Conservation (phyloP, 2,888 invertebrate species). For the Plusia festucae region DNA sequence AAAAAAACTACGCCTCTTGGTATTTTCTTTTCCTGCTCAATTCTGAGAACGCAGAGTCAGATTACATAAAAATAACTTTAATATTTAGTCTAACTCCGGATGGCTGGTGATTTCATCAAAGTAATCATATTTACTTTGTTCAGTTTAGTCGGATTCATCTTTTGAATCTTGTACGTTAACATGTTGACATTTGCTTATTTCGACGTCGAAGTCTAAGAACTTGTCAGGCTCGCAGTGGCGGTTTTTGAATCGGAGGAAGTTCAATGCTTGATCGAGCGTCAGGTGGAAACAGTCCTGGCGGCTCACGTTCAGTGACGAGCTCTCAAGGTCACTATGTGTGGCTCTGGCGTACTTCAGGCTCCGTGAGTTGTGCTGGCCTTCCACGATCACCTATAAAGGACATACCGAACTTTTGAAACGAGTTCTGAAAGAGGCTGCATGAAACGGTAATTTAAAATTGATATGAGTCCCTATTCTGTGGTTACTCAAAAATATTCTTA, state of each 20-base stretch:
- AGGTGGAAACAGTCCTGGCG: constrained; percentile 84
- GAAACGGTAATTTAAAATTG: too few relatives aligned
- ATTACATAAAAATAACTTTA: too few relatives aligned
- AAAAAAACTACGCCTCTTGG: too few relatives aligned
- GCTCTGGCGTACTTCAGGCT: constrained; percentile 75
- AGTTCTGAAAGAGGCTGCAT: not conserved
- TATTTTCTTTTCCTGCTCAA: not conserved
- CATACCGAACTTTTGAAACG: not conserved
- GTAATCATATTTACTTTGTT: constrained; percentile 32
- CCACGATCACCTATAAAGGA: constrained; percentile 71
- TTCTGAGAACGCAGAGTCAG: too few relatives aligned
- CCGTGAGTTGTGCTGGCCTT: constrained; percentile 74
- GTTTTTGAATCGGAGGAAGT: constrained; percentile 77
- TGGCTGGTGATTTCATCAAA: constrained; percentile 13
- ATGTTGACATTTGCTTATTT: constrained; percentile 60
- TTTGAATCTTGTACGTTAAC: constrained; percentile 44
- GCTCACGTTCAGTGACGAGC: constrained; percentile 70
- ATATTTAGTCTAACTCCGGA: too few relatives aligned
- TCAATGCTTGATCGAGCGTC: constrained; percentile 78
- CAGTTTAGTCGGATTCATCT: constrained; percentile 62
- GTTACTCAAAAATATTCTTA: not conserved
- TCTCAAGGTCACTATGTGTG: constrained; percentile 84
- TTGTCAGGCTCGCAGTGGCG: constrained; percentile 75
- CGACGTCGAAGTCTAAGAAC: constrained; percentile 70
- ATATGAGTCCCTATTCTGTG: too few relatives aligned